Base-by-base conservation (phyloP, 2,888 invertebrate genomes). In the Drosophila formosana region DNA sequence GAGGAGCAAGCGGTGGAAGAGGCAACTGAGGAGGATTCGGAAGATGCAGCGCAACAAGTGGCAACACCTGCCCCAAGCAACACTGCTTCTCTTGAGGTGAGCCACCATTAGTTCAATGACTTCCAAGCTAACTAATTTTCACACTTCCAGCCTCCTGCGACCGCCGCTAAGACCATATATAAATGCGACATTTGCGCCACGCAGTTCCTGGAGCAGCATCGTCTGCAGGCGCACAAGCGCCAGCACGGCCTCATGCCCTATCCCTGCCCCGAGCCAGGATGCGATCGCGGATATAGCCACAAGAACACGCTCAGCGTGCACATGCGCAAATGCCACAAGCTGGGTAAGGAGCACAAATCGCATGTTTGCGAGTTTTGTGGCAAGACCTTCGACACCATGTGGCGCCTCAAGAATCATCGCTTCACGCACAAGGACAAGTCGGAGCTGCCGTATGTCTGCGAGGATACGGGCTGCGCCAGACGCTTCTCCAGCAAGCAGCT, bases 401-500 rank as follows among this genome's bases (percentile, higher is more conserved):
- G 79, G 68, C 63, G 71, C 0, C 71, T 91, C 0, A 89, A 78
- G n/a, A 88, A 89, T 41, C 91, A 91, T 67, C 87, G 84, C 0
- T 90, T 76, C 34, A 87, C 87, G 0, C 91, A 91, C 64, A 82
- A 80, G 28, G 91, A 90, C 11, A 82, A 82, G 41, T 81, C 89
- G 0, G 74, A 89, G 49, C 43, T 89, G 46, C 92, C 92, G 0
- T 81, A 74, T 45, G 86, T 79, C 0, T 91, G 92, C 32, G 74
- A 85, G n/a, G 82, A 85, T 25, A 18, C 72, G 0, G 72, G 80
- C 5, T 91, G 91, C 30, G 37, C 53, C 0, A 72, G 85, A 32
- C 80, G 88, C 5, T 92, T 90, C 41, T 78, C 86, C 7, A 91
- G 74, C 47, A 87, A 84, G 23, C 85, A 91, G 26, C 83, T 91